Percentiles rank a stretch among this genome's conserved stretches.
phyloP scores from a whole-genome alignment of 2,797 vertebrate species.

The Distichodus sexfasciatus region DNA sequence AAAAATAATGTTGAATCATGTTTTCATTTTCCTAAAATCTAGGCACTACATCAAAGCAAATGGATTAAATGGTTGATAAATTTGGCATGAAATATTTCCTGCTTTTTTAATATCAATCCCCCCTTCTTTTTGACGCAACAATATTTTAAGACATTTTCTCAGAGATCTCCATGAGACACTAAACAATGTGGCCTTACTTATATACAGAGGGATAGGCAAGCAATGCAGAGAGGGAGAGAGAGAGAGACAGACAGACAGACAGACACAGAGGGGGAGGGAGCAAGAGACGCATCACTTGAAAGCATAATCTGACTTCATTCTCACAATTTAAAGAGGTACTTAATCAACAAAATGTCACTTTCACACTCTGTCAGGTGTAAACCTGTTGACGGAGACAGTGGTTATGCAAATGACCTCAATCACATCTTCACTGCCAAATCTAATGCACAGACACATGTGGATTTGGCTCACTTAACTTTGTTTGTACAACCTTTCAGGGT shows the following conservation, averaged over 20 bases:
- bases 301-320: not conserved
- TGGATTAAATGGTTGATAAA: not conserved
- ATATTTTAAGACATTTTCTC: not conserved
- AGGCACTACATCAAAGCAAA: not conserved
- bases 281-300: not conserved
- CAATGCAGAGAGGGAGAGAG: too few species aligned
- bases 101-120: not conserved
- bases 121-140: not conserved
- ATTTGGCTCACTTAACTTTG: slow-evolving; percentile 17
- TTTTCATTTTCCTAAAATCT: not conserved
- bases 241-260: not conserved
- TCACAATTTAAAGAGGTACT: not conserved
- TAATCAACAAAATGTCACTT: not conserved
- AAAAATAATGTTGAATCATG: not conserved
- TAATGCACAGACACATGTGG: not conserved
- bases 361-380: not conserved
- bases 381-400: slow-evolving; percentile 15
- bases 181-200: not conserved
- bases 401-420: slow-evolving; percentile 17
- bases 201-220: not conserved
- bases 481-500: slow-evolving; percentile 14
- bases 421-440: not conserved
- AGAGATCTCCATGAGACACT: not conserved
- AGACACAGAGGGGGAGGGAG: not conserved
- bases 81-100: not conserved